Conservation (phyloP, 2,888 invertebrate genomes). For the Nesidiocoris tenuis region DNA sequence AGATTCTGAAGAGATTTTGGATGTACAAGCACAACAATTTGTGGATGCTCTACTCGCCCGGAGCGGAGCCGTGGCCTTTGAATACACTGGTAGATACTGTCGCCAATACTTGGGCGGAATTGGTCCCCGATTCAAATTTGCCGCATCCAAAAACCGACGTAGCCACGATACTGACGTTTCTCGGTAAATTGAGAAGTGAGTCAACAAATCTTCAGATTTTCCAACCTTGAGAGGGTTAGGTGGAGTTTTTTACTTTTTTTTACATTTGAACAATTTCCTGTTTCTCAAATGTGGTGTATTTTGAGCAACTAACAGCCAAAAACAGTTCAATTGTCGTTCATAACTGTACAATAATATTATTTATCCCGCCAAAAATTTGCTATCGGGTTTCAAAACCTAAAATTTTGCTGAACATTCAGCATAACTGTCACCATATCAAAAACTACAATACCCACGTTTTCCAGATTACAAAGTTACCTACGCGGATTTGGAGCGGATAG, state of each 20-base stretch:
- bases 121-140: background rate
- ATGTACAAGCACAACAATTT: background rate
- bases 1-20: conserved; percentile 26
- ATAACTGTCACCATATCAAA: too few relatives aligned
- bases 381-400: too few relatives aligned
- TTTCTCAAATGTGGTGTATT: too few relatives aligned
- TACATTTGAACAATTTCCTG: background rate
- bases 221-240: too few relatives aligned
- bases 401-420: too few relatives aligned
- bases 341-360: too few relatives aligned
- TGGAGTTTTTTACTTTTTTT: too few relatives aligned
- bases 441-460: too few relatives aligned
- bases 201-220: too few relatives aligned
- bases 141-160: background rate
- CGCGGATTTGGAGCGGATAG: conserved; percentile 18
- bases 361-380: too few relatives aligned
- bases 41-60: conserved; percentile 19
- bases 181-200: background rate
- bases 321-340: too few relatives aligned
- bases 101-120: conserved; percentile 1
- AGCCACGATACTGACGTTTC: background rate
- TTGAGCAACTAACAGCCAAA: too few relatives aligned
- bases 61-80: conserved; percentile 20
- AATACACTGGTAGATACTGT: conserved; percentile 4
- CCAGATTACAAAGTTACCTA: conserved; percentile 10